These are phyloP conservation scores for Drosophila picticornis DNA, from an alignment of 2,888 invertebrate genomes.

Conservation along the genomic window DNA sequence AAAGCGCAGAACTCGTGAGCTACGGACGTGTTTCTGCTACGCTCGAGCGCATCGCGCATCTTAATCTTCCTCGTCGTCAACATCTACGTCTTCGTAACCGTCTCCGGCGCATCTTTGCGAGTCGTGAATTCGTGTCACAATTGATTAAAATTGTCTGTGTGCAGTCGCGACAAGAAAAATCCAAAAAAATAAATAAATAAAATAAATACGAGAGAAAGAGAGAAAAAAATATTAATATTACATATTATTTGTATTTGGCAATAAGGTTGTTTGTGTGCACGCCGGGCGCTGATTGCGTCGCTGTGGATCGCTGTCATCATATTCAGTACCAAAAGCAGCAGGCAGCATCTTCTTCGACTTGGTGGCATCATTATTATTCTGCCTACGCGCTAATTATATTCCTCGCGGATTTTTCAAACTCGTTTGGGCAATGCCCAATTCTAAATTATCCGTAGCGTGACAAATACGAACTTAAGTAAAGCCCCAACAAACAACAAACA, in stretches of 20 bases:
- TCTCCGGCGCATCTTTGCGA: constrained; percentile 46
- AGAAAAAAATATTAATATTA: constrained; percentile 57
- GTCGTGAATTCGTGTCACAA: constrained; percentile 79
- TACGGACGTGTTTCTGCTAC: constrained; percentile 80
- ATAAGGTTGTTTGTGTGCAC: constrained; percentile 57
- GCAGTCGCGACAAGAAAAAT: constrained; percentile 47
- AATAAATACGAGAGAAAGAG: constrained; percentile 52
- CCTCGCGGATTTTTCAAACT: constrained; percentile 36
- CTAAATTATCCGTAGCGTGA: constrained; percentile 68
- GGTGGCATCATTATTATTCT: constrained; percentile 62
- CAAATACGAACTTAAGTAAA: constrained; percentile 40
- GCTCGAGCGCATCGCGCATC: constrained; percentile 68
- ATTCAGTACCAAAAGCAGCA: constrained; percentile 11
- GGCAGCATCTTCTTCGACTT: constrained; percentile 4
- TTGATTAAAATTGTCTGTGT: constrained; percentile 71
- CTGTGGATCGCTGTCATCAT: constrained; percentile 58
- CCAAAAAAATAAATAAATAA: constrained; percentile 26
- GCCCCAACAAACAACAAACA: constrained; percentile 11
- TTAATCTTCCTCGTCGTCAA: constrained; percentile 30
- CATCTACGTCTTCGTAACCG: constrained; percentile 33
- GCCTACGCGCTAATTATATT: constrained; percentile 75
- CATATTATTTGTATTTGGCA: constrained; percentile 77
- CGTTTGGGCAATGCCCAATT: constrained; percentile 75
- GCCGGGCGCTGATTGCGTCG: constrained; percentile 49
- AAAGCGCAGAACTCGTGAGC: constrained; percentile 82